Evolutionary conservation across 2,888 invertebrate genomes (phyloP), one percentile per base, ranked within the genome.

Genomic region (Chymomyza procnemis): DNA sequence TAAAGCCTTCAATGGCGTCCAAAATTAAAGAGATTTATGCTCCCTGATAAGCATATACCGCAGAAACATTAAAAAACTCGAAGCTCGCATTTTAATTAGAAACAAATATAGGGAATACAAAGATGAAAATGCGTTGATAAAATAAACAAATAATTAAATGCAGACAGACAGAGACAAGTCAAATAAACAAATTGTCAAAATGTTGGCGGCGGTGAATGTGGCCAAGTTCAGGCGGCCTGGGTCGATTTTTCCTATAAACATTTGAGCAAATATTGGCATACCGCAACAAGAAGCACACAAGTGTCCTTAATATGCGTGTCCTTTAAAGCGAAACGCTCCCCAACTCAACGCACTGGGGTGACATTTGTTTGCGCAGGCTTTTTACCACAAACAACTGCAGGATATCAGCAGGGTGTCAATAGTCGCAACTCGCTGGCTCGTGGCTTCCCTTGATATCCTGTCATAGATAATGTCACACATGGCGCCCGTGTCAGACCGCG

Each of bases 91-190:
- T 78, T 86, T 88, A 86, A 88, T 88, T 88, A 87, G 77, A 88
- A 84, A 79, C 79, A 86, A 86, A 86, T 88, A 85, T 48, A n/a
- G n/a, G 34, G 19, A 8, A 22, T 4, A 18, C 14, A 54, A 54
- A 54, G 22, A 60, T 48, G 34, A 59, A 57, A 61, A 70, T 79
- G 70, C 72, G 61, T 19, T 66, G 87, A 84, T 74, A 85, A 73
- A 79, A 68, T 67, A 79, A 87, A 82, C 83, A 88, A 76, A 77
- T 81, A 85, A 88, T 87, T 88, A 80, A 86, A 82, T 76, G 75
- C 71, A 68, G 66, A 72, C 78, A 72, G n/a, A n/a, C n/a, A n/a
- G n/a, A n/a, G n/a, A 76, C 73, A 80, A 77, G 84, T 69, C 70
- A 69, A 81, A 81, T 73, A n/a, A n/a, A 79, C 61, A 66, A 68